Conservation (phyloP, 2,888 invertebrate genomes). For the Myopa tessellatipennis region DNA sequence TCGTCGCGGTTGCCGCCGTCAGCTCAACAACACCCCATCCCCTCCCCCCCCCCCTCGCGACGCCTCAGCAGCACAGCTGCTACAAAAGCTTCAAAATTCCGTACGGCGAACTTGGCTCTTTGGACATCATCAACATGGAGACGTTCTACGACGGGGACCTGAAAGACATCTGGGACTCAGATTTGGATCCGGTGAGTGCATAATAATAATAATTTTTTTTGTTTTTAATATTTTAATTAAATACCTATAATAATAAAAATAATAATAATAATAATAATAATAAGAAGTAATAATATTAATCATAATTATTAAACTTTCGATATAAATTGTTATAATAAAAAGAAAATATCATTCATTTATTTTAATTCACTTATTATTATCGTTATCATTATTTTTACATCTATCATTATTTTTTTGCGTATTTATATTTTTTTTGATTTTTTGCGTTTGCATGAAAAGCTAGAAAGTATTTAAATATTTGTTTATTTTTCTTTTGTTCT, state of each 20-base stretch:
- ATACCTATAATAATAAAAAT: not conserved
- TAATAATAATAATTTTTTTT: not conserved
- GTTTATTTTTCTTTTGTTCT: too few relatives aligned
- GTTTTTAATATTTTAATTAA: not conserved
- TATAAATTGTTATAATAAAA: not conserved
- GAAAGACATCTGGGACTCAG: slow-evolving; percentile 85
- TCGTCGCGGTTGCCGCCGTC: too few relatives aligned
- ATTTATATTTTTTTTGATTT: too few relatives aligned
- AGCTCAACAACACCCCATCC: not conserved
- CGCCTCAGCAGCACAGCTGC: slow-evolving; percentile 2
- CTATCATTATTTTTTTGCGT: not conserved
- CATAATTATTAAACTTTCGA: not conserved
- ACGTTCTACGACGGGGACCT: slow-evolving; percentile 82
- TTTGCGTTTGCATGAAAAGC: not conserved
- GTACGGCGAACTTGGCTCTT: slow-evolving; percentile 33
- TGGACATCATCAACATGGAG: slow-evolving; percentile 71
- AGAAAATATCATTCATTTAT: not conserved
- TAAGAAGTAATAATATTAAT: not conserved
- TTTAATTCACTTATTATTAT: not conserved
- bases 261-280: not conserved
- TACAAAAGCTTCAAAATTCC: slow-evolving; percentile 31
- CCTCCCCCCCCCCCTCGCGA: not conserved
- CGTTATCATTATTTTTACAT: not conserved
- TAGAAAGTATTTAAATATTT: too few relatives aligned
- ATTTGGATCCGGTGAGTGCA: slow-evolving; percentile 82